Conservation (phyloP, 2,113 vertebrate genomes). For the Mustelus asterias region DNA sequence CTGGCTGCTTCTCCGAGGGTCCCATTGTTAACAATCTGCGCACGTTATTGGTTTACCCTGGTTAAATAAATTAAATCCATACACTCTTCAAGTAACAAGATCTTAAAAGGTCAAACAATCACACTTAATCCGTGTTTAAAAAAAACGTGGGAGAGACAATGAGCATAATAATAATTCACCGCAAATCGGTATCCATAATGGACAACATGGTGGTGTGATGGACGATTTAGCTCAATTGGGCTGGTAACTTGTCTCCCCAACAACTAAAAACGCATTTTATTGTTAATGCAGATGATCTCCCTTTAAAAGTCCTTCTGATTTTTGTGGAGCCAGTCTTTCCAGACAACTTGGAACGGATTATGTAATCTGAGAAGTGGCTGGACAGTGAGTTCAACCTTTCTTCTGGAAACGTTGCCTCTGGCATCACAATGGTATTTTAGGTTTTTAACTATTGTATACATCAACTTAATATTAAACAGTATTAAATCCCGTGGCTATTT, state of each 20-base stretch:
- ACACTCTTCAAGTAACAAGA: constrained; percentile 4
- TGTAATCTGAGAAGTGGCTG: constrained; percentile 59
- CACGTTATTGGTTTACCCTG: neutral
- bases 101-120: constrained; percentile 17
- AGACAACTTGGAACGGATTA: constrained; percentile 62
- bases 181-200: neutral
- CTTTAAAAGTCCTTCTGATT: constrained; percentile 67
- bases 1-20: neutral
- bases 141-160: constrained; percentile 23
- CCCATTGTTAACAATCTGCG: constrained; percentile 8
- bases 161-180: neutral
- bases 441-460: neutral
- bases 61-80: constrained; percentile 26
- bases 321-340: constrained; percentile 58
- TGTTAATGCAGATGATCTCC: constrained; percentile 48
- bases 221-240: neutral
- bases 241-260: neutral
- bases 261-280: neutral
- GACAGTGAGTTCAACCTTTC: constrained; percentile 27
- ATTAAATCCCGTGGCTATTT: constrained; percentile 5
- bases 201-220: neutral
- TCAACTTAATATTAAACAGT: constrained; percentile 20
- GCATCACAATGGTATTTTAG: constrained; percentile 21
- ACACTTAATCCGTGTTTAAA: constrained; percentile 31
- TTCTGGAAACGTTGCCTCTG: constrained; percentile 31